Base-by-base conservation (phyloP, 1,140 invertebrate species). In the Bicyclus anynana region DNA sequence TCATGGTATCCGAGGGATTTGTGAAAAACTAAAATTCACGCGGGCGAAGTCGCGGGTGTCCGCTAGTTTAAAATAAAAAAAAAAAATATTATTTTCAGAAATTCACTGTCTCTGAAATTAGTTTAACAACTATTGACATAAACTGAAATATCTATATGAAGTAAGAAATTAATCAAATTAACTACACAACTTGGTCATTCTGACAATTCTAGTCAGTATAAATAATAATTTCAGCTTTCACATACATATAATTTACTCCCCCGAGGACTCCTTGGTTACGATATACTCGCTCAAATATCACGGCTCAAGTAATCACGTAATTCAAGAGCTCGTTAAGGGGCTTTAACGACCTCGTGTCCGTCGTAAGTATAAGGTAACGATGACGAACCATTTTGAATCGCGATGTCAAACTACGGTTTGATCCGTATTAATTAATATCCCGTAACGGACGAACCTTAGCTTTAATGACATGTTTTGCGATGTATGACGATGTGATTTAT, bases 341-440 rank as follows among this genome's bases (percentile, higher is more conserved):
- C 33, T 21, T 35, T 52, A 40, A 53, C 38, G 51, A 27, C 14
- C 21, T 35, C 29, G 23, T 26, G 16, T 42, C 51, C 40, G 14
- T 38, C n/a, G 20, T 51, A 51, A 40, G 51, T 40, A 42, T 44
- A 33, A 53, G 13, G 51, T 53, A 53, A 44, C 27, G 51, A 53
- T 53, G 51, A 53, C 51, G 51, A 20, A 42, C 40, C 10, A 23
- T 18, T 38, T 44, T 42, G 18, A 38, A 40, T 35, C 50, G n/a
- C 38, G 38, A 40, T 40, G 50, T 52, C 50, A 16, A 44, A 44
- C 40, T 23, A 38, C 16, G 21, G 35, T 23, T 42, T 40, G 21
- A 13, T 26, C 37, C 16, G 29, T 20, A 37, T 50, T 37, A 35
- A 50, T 49, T 49, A 33, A 49, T 49, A 16, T 6, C 20, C 21